Percentiles rank a stretch among this genome's conserved stretches.
These are phyloP conservation scores for Sarcophaga rosellei DNA, from an alignment of 2,888 invertebrate species.

Conservation along the genomic window DNA sequence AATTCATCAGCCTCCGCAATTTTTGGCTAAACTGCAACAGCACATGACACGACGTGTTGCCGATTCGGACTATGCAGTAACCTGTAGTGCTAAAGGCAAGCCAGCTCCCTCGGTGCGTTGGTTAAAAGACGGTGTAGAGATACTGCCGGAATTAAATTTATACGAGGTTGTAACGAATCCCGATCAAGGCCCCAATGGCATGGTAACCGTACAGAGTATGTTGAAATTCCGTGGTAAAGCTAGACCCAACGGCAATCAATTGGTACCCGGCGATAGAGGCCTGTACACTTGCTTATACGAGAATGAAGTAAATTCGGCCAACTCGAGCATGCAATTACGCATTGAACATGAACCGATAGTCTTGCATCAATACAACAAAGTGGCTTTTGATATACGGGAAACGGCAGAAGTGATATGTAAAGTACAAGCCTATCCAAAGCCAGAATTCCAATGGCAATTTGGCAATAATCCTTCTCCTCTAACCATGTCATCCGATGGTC, in stretches of 20 bases:
- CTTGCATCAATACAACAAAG: conserved; percentile 92
- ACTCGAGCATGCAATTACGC: conserved; percentile 93
- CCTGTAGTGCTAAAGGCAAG: conserved; percentile 94
- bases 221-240: conserved; percentile 90
- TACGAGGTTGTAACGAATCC: conserved; percentile 92
- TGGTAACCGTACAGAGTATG: conserved; percentile 91
- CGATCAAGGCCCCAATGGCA: conserved; percentile 89
- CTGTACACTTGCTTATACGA: conserved; percentile 93
- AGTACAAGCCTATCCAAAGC: conserved; percentile 95
- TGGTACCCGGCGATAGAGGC: conserved; percentile 92
- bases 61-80: conserved; percentile 89
- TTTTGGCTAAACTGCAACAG: conserved; percentile 91
- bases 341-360: conserved; percentile 96
- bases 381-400: conserved; percentile 92
- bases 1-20: conserved; percentile 94
- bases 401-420: conserved; percentile 93
- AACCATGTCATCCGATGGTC: conserved; percentile 90
- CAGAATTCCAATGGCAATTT: conserved; percentile 95
- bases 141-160: conserved; percentile 88
- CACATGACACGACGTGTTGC: conserved; percentile 90
- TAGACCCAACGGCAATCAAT: conserved; percentile 88
- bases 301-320: conserved; percentile 93
- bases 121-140: conserved; percentile 92
- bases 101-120: conserved; percentile 92
- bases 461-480: conserved; percentile 88